These are phyloP conservation scores for Parus major DNA, from an alignment of 2,113 vertebrate genomes.

Conservation along the genomic window DNA sequence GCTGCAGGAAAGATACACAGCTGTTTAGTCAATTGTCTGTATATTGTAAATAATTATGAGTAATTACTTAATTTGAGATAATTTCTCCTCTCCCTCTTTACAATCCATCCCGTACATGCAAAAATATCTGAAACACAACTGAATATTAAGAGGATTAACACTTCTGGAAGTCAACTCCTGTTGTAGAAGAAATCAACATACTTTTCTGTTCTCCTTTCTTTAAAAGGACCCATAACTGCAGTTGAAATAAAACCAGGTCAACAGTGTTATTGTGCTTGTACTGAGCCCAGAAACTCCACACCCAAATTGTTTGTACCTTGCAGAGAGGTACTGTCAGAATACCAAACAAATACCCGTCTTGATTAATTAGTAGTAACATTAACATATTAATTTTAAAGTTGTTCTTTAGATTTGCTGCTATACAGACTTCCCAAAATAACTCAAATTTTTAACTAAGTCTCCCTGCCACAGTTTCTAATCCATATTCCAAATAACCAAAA, in stretches of 20 bases:
- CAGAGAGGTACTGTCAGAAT: not conserved
- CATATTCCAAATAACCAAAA: not conserved
- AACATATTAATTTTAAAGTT: not conserved
- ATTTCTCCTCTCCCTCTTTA: not conserved
- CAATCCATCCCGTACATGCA: not conserved
- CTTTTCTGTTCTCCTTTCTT: not conserved
- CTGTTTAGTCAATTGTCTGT: not conserved
- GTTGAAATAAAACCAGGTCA: not conserved
- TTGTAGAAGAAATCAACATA: not conserved
- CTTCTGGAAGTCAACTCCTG: not conserved
- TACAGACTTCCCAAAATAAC: not conserved
- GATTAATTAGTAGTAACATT: not conserved
- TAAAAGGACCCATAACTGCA: not conserved
- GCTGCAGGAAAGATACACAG: constrained; percentile 77
- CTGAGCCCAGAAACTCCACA: not conserved
- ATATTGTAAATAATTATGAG: not conserved
- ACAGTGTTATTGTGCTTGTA: not conserved
- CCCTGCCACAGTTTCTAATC: not conserved
- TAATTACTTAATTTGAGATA: not conserved
- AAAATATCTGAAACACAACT: not conserved
- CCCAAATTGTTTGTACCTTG: not conserved
- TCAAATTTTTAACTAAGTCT: not conserved
- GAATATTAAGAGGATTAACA: not conserved
- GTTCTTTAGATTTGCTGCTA: not conserved
- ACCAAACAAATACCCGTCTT: not conserved